Evolutionary conservation across 1,140 invertebrate species (phyloP).

Genomic region (Drosophila azteca): DNA sequence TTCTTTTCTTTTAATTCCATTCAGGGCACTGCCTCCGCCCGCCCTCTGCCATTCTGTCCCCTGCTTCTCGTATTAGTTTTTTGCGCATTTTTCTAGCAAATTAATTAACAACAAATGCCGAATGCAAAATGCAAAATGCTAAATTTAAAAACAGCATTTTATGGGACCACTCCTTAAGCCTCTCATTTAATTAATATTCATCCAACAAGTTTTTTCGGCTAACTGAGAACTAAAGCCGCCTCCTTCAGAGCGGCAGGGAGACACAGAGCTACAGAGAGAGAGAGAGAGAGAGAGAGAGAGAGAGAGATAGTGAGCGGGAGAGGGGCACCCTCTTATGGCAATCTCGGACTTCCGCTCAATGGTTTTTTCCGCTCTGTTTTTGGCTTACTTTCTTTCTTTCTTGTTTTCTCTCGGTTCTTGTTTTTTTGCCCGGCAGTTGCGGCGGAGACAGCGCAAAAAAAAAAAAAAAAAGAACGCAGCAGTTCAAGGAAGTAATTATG

Average conservation of each 20-base stretch:
- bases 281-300: slow-evolving; percentile 20
- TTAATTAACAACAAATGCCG: slow-evolving; percentile 76
- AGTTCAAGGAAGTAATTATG: slow-evolving; percentile 81
- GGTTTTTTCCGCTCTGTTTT: slow-evolving; percentile 27
- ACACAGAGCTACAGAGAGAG: not conserved
- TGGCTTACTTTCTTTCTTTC: not conserved
- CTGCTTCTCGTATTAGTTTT: too few relatives aligned
- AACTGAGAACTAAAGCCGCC: slow-evolving; percentile 15
- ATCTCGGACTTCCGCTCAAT: slow-evolving; percentile 70
- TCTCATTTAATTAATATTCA: slow-evolving; percentile 80
- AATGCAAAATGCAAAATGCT: slow-evolving; percentile 50
- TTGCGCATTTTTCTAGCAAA: slow-evolving; percentile 57
- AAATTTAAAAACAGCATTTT: slow-evolving; percentile 64
- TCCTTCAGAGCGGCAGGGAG: not conserved
- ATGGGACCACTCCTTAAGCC: slow-evolving; percentile 55
- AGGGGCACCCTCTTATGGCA: slow-evolving; percentile 66
- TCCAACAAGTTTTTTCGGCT: slow-evolving; percentile 57
- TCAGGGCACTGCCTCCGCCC: slow-evolving; percentile 22
- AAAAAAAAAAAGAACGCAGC: slow-evolving; percentile 61
- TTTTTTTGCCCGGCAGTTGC: not conserved
- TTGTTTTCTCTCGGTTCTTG: not conserved
- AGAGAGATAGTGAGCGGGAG: slow-evolving; percentile 3
- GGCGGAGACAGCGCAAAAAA: slow-evolving; percentile 25
- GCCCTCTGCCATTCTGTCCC: not conserved
- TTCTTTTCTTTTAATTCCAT: slow-evolving; percentile 73